These are phyloP conservation scores for Puntigrus tetrazona DNA, from an alignment of 2,113 vertebrate genomes.

Conservation along the genomic window DNA sequence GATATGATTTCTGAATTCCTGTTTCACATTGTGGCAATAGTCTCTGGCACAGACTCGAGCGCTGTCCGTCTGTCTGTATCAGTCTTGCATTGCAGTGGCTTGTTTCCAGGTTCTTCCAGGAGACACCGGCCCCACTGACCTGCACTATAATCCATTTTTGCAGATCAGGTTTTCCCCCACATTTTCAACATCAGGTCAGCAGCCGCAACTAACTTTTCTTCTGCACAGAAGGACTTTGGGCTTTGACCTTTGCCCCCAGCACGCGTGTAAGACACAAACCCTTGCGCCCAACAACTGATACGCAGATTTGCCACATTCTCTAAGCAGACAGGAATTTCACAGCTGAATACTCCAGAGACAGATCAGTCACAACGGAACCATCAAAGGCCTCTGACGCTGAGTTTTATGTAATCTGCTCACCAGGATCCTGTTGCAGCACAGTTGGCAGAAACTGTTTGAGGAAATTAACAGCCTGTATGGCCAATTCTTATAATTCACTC, in stretches of 20 bases:
- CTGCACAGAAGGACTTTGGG: background rate
- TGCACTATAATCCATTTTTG: slow-evolving; percentile 7
- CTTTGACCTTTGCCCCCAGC: slow-evolving; percentile 40
- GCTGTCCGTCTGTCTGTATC: background rate
- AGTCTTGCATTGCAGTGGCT: slow-evolving; percentile 10
- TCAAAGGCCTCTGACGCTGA: slow-evolving; percentile 27
- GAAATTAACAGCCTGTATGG: slow-evolving; percentile 18
- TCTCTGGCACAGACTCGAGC: background rate
- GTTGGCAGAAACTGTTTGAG: slow-evolving; percentile 15
- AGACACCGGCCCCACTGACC: background rate
- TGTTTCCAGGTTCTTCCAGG: slow-evolving; percentile 24
- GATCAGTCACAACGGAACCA: slow-evolving; percentile 12
- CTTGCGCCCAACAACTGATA: slow-evolving; percentile 24
- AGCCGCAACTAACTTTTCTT: background rate
- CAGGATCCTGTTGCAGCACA: slow-evolving; percentile 31
- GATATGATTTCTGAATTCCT: slow-evolving; percentile 10
- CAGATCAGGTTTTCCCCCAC: background rate
- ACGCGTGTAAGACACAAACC: slow-evolving; percentile 37
- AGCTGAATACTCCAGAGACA: slow-evolving; percentile 46
- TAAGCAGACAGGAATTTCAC: slow-evolving; percentile 52
- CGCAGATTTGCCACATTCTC: slow-evolving; percentile 51
- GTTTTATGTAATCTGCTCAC: slow-evolving; percentile 39
- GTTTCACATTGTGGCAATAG: background rate
- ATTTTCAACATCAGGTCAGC: background rate
- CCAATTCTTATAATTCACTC: background rate